Conservation (phyloP, 2,113 vertebrate genomes). For the Tachuris rubrigastra region DNA sequence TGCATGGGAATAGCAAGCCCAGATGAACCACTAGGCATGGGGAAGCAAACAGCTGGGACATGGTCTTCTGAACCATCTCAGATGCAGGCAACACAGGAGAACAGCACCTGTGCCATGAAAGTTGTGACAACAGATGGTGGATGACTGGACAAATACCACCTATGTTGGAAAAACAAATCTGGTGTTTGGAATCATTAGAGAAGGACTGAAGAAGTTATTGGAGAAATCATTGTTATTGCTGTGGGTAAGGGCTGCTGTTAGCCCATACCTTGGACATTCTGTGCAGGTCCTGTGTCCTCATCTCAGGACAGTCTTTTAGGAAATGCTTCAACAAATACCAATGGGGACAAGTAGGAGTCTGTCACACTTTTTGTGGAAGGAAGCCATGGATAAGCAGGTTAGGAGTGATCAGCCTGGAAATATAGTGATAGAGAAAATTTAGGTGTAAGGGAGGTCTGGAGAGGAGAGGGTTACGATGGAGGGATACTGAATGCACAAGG, state of each 20-base stretch:
- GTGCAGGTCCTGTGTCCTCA: not conserved
- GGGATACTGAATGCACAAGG: not conserved
- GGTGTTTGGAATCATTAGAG: not conserved
- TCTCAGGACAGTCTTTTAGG: not conserved
- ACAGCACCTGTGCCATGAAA: not conserved
- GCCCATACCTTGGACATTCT: not conserved
- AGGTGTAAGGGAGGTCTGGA: not conserved
- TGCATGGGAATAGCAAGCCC: not conserved
- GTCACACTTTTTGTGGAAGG: not conserved
- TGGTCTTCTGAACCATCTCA: not conserved
- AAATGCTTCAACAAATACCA: not conserved
- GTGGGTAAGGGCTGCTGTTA: not conserved
- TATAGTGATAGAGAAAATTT: not conserved
- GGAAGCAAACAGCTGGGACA: not conserved
- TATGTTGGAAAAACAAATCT: not conserved
- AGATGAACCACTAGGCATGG: rapidly evolving
- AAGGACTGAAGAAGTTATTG: not conserved
- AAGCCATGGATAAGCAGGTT: not conserved
- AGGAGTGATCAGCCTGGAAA: not conserved
- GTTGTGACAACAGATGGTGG: not conserved
- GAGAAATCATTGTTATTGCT: rapidly evolving
- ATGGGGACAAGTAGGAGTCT: not conserved
- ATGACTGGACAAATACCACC: not conserved
- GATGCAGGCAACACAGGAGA: not conserved
- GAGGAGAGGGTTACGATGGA: not conserved